Evolutionary conservation across 2,113 vertebrate species (phyloP).

Genomic region (Forbesichthys papilliferus): DNA sequence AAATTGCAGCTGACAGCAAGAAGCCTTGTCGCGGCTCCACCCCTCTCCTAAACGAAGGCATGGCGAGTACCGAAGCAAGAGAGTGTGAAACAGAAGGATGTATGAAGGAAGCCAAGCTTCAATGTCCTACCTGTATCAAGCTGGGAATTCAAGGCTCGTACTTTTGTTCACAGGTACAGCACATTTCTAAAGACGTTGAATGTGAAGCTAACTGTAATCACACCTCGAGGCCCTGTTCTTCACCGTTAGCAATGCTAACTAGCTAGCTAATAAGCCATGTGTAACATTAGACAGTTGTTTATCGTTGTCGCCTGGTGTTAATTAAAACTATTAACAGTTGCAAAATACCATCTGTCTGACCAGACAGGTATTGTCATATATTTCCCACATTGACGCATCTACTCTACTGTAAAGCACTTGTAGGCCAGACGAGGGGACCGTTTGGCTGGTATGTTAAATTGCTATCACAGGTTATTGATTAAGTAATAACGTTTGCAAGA

Average conservation of each 20-base stretch:
- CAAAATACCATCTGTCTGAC: too few species aligned
- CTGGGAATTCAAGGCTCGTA: slow-evolving; percentile 95
- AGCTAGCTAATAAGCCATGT: slow-evolving; percentile 44
- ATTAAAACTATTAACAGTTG: not conserved
- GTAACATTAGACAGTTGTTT: not conserved
- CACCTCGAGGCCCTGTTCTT: slow-evolving; percentile 33
- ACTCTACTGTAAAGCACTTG: too few species aligned
- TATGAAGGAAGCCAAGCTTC: slow-evolving; percentile 92
- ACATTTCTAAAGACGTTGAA: not conserved
- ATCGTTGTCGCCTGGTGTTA: not conserved
- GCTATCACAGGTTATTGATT: too few species aligned
- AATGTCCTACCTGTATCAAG: slow-evolving; percentile 97
- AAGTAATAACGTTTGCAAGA: too few species aligned
- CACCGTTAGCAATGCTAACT: slow-evolving; percentile 60
- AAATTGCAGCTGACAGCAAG: slow-evolving; percentile 17
- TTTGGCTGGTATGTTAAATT: too few species aligned
- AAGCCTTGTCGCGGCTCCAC: slow-evolving; percentile 42
- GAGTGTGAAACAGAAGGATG: slow-evolving; percentile 93
- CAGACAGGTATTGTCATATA: too few species aligned
- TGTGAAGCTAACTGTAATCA: not conserved
- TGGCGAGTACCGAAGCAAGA: slow-evolving; percentile 90
- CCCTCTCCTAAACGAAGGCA: slow-evolving; percentile 78
- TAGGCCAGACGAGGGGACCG: too few species aligned
- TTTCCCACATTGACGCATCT: too few species aligned
- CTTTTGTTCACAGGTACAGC: slow-evolving; percentile 95